Evolutionary conservation across 2,888 invertebrate species (phyloP), one percentile per base, ranked within the genome.

Genomic region (Xylocampa areola): DNA sequence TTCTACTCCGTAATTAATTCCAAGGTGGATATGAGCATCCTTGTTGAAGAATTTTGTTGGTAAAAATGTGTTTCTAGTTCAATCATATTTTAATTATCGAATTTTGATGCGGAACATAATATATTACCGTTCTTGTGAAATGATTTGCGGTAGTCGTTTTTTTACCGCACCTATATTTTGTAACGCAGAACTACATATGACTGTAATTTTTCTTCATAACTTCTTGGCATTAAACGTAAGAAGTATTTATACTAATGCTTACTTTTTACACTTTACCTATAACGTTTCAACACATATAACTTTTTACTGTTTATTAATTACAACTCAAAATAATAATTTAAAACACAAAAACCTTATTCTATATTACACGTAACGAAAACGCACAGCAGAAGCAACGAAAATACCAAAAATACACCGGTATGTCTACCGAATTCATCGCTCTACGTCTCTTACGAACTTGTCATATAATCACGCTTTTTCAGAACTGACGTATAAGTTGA

Each of bases 1-100:
- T 73, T 72, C 68, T 65, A 75, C 10, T 62, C 4, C 6, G 40
- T 61, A 75, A 68, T 73, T 73, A 57, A 10, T 45, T 44, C 21
- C 57, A 67, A 73, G 61, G 74, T 59, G 60, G 66, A 58, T 48
- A 41, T 57, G 17, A 40, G 25, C 58, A 62, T 73, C 65, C 73
- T 68, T 55, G 52, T 55, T 45, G n/a, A 54, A 48, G 47, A 54
- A 69, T 58, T 64, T 13, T 27, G 25, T 50, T 43, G 10, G 6
- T 48, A 45, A 8, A 19, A 45, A 40, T 48, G 36, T 63, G 29
- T 64, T 49, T 63, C 23, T 52, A 58, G 51, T 37, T 45, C 33
- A 64, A 37, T 51, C 30, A n/a, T 63, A 51, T 49, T 41, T 13
- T 68, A 29, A 49, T 40, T 62, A 62, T 27, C n/a, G 1, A 21